These are phyloP conservation scores for Alloscopus bannaensis DNA, from an alignment of 2,888 invertebrate species.

Conservation along the genomic window DNA sequence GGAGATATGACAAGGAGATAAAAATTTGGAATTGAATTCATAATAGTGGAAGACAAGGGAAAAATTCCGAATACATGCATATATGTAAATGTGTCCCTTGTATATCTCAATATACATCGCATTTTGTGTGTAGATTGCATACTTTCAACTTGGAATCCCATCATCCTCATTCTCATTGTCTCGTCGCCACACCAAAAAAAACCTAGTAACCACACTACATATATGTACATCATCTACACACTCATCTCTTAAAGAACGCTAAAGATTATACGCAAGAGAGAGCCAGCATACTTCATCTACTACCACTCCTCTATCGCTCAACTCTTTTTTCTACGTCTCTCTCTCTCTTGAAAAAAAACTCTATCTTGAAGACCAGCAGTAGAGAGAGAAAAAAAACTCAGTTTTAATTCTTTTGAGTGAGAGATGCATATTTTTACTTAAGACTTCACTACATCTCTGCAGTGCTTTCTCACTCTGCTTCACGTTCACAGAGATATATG, in stretches of 20 bases:
- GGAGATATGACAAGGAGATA: no score
- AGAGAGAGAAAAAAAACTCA: no score
- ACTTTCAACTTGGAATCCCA: constrained; percentile 48
- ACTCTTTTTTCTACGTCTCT: not conserved
- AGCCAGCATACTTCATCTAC: not conserved
- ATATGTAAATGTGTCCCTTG: no score
- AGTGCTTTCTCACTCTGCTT: not conserved
- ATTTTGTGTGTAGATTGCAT: constrained; percentile 16
- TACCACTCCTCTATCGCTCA: constrained; percentile 17
- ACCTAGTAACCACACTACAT: constrained; percentile 19
- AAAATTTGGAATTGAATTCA: no score
- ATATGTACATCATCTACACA: not conserved
- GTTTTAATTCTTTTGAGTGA: constrained; percentile 47
- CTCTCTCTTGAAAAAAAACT: no score
- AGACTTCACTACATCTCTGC: not conserved
- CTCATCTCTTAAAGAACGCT: no score
- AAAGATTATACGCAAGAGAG: not conserved
- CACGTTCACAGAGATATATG: no score
- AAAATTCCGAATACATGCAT: no score
- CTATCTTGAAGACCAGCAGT: no score
- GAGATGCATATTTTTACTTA: constrained; percentile 32
- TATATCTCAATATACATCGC: no score
- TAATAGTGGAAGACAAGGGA: no score
- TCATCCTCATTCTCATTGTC: constrained; percentile 35
- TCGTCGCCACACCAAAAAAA: constrained; percentile 27